phyloP scores from a whole-genome alignment of 2,797 vertebrate genomes.

The Mormyrops boulengeri region DNA sequence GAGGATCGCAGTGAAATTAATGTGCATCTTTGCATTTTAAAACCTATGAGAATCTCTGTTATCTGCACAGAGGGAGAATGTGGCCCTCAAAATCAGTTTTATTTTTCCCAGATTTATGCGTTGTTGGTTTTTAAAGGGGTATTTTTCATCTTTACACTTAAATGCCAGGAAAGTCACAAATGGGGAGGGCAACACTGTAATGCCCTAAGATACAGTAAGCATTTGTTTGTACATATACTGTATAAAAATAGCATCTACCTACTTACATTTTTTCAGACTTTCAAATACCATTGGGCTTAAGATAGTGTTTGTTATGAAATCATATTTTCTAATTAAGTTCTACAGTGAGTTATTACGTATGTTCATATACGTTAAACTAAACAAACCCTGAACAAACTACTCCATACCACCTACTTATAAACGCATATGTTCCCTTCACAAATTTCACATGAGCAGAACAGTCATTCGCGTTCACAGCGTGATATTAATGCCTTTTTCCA shows the following conservation, averaged over 20 bases:
- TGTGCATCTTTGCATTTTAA: slow-evolving; percentile 12
- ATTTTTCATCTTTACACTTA: background rate
- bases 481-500: background rate
- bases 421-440: background rate
- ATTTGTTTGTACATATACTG: background rate
- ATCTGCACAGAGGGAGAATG: background rate
- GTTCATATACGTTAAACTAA: background rate
- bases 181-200: background rate
- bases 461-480: background rate
- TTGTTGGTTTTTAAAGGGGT: background rate
- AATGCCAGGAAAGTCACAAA: background rate
- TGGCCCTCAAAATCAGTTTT: background rate
- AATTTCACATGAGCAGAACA: background rate
- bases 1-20: background rate
- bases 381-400: background rate
- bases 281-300: background rate
- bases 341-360: background rate
- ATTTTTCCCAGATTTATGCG: background rate
- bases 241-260: background rate
- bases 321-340: background rate
- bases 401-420: background rate
- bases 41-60: background rate
- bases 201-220: background rate
- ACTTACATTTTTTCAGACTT: background rate
- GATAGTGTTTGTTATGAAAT: background rate